Evolutionary conservation across 2,113 vertebrate species (phyloP).

Genomic region (Pseudorasbora parva): DNA sequence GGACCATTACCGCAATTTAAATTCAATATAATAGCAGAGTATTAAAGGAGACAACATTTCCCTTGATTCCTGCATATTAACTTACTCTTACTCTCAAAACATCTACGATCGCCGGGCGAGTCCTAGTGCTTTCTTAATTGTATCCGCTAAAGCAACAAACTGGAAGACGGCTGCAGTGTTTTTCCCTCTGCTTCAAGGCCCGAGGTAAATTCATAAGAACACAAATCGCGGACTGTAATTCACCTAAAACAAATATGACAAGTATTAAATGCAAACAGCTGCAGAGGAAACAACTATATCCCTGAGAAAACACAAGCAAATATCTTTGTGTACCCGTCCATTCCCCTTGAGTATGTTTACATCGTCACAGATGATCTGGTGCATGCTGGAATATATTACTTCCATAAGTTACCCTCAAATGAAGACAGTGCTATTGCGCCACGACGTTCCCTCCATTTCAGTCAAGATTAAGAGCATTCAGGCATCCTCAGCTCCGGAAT

Average conservation of each 20-base stretch:
- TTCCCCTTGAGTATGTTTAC: constrained; percentile 70
- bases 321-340: constrained; percentile 48
- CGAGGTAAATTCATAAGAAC: constrained; percentile 4
- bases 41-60: constrained; percentile 63
- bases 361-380: constrained; percentile 66
- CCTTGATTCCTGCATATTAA: constrained; percentile 53
- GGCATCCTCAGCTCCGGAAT: constrained; percentile 67
- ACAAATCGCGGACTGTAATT: constrained; percentile 1
- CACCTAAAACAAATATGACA: constrained; percentile 39
- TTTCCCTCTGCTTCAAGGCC: neutral
- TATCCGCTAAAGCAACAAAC: constrained; percentile 24
- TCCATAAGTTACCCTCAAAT: constrained; percentile 80
- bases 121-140: constrained; percentile 36
- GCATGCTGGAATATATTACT: constrained; percentile 74
- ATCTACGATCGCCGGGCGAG: constrained; percentile 44
- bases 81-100: constrained; percentile 59
- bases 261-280: constrained; percentile 44
- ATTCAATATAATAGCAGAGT: constrained; percentile 65
- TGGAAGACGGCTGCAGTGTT: neutral
- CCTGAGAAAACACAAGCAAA: constrained; percentile 52
- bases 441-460: constrained; percentile 71
- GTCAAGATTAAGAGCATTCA: constrained; percentile 70
- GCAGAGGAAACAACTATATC: constrained; percentile 40
- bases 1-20: constrained; percentile 67
- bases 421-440: constrained; percentile 76